Evolutionary conservation across 2,113 vertebrate genomes (phyloP).

Genomic region (Hepsetus odoe): DNA sequence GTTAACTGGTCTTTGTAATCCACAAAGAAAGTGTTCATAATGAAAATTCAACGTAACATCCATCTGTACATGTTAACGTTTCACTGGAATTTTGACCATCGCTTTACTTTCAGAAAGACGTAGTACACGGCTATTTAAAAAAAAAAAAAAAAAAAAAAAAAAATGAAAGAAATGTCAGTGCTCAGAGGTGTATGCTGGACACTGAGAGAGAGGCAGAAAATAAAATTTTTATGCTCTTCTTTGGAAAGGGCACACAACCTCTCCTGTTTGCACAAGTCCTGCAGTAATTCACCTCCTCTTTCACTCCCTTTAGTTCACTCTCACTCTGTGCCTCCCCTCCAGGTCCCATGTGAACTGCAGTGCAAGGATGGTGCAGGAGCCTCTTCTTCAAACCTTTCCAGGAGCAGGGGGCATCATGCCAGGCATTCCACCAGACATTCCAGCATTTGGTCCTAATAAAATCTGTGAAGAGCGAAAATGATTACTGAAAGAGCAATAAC

Average conservation of each 20-base stretch:
- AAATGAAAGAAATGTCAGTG: conserved; percentile 51
- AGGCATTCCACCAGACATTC: conserved; percentile 91
- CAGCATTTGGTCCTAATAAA: conserved; percentile 93
- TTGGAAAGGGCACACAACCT: conserved; percentile 19
- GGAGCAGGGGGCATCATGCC: conserved; percentile 88
- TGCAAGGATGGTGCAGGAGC: conserved; percentile 42
- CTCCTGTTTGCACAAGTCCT: conserved; percentile 22
- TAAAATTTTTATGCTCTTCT: conserved; percentile 34
- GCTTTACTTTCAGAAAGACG: conserved; percentile 40
- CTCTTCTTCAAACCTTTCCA: conserved; percentile 84
- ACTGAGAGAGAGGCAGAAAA: conserved; percentile 63
- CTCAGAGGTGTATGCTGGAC: conserved; percentile 63
- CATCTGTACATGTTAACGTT: not conserved
- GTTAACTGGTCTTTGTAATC: not conserved
- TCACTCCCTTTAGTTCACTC: conserved; percentile 52
- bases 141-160: conserved; percentile 43
- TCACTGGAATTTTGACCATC: conserved; percentile 1
- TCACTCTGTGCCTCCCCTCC: conserved; percentile 20
- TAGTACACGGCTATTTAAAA: conserved; percentile 49
- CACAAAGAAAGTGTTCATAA: conserved; percentile 21
- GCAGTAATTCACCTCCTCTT: conserved; percentile 53
- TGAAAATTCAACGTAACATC: not conserved
- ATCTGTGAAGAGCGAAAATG: conserved; percentile 77
- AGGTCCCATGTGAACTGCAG: conserved; percentile 50
- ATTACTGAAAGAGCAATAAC: not conserved